Evolutionary conservation across 2,113 vertebrate species (phyloP).

Genomic region (Lamprotornis superbus): DNA sequence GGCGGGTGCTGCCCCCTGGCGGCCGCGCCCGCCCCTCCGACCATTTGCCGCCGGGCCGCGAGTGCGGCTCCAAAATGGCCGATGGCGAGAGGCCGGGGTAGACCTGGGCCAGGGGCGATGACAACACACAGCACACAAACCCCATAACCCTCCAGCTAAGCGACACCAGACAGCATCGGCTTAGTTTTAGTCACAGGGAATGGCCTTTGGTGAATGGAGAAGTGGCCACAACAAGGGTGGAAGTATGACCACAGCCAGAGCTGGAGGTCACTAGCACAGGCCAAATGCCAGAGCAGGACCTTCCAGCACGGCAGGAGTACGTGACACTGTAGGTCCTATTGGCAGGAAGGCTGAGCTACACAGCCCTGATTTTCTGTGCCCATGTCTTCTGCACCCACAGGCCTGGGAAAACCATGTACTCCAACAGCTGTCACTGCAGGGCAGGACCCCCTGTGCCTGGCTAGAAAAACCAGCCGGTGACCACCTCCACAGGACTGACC

Average conservation of each 20-base stretch:
- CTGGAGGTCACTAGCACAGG: accelerated
- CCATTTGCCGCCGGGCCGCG: conserved; percentile 18
- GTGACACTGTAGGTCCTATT: accelerated
- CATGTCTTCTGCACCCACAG: neutral
- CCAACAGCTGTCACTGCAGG: neutral
- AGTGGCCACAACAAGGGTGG: accelerated
- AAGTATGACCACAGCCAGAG: accelerated
- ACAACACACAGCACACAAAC: accelerated
- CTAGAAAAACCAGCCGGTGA: accelerated
- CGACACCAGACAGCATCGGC: accelerated
- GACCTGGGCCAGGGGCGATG: accelerated
- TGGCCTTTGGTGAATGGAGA: accelerated
- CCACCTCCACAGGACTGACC: accelerated
- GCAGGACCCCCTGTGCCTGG: accelerated
- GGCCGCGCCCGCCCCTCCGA: neutral
- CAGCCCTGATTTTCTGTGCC: neutral
- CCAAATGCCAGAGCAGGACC: neutral
- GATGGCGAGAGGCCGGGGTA: neutral
- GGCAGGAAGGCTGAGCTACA: neutral
- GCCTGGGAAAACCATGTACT: neutral
- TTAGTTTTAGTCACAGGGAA: neutral
- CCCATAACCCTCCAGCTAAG: accelerated
- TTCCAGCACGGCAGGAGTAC: neutral
- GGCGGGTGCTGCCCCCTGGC: conserved; percentile 10
- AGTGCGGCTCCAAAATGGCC: conserved; percentile 63